Evolutionary conservation across 2,113 vertebrate species (phyloP).

Genomic region (Cichladusa arquata): DNA sequence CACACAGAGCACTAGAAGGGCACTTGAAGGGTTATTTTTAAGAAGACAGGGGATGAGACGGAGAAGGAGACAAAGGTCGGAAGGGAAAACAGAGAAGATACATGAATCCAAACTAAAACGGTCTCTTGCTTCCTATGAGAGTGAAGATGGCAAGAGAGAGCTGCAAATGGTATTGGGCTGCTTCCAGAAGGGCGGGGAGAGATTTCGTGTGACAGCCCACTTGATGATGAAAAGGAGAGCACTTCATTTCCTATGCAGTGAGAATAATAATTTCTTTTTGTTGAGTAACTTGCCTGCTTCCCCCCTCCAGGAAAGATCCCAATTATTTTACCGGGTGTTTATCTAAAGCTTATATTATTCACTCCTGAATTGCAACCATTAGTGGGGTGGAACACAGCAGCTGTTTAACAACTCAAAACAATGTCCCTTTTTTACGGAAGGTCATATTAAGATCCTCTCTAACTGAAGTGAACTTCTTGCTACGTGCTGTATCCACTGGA

Average conservation of each 20-base stretch:
- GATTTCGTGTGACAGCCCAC: neutral
- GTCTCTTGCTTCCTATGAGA: neutral
- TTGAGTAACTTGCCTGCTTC: constrained; percentile 13
- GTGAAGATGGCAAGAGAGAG: neutral
- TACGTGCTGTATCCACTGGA: neutral
- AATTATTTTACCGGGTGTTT: constrained; percentile 56
- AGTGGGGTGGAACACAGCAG: constrained; percentile 32
- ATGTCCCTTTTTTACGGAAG: neutral
- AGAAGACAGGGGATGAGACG: neutral
- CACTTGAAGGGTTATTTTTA: neutral
- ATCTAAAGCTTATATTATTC: constrained; percentile 17
- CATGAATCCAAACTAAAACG: neutral
- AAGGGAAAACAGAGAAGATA: neutral
- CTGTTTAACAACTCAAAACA: constrained; percentile 48
- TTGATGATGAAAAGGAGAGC: constrained; percentile 29
- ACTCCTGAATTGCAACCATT: constrained; percentile 21
- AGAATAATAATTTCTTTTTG: constrained; percentile 40
- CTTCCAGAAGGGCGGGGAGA: constrained; percentile 35
- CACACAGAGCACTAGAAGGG: neutral
- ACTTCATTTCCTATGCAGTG: constrained; percentile 51
- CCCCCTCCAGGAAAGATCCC: constrained; percentile 10
- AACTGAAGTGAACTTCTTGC: constrained; percentile 18
- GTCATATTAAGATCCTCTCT: constrained; percentile 12
- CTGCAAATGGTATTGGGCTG: neutral
- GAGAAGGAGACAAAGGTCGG: neutral